Evolutionary conservation across 2,113 vertebrate genomes (phyloP), one percentile per base, ranked within the genome.

Genomic region (Genyomyrus donnyi): DNA sequence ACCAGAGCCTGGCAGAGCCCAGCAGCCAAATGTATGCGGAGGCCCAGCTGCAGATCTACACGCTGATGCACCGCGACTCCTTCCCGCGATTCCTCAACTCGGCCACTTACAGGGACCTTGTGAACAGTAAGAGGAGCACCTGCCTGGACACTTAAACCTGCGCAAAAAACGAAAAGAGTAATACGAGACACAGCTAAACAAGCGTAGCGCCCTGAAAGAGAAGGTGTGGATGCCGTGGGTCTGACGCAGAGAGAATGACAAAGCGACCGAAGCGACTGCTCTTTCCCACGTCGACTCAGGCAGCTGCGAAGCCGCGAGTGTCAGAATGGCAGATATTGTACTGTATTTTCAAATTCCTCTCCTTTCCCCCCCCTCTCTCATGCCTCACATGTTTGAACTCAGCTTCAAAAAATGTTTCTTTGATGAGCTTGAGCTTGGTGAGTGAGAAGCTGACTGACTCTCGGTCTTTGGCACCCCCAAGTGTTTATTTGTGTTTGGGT

Each of bases 11-110:
- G 96, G 95, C 96, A 13, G 97, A 98, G 94, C 98, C 98, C 0
- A 97, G 97, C 66, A 96, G 95, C 0, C 94, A 97, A 93, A 99
- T 98, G 77, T 99, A 99, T 0, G 98, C 99, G 21, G 98, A 99
- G 0, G 98, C 98, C 0, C 98, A 99, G 96, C 96, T 99, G 89
- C 98, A 99, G 96, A 99, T 99, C 93, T 99, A 99, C 96, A 99
- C 97, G 2, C 97, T 99, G 91, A 99, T 99, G 98, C 98, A 99
- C 95, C 97, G 98, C 91, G 98, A 99, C 96, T 99, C 98, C 92
- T 99, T 96, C 91, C 98, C 98, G 24, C 97, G 98, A 93, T 99
- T 99, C 95, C 98, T 99, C 95, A 97, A 97, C 97, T 99, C 98
- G 91, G 95, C 97, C 80, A 93, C 98, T 94, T 99, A 99, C 96